Percentiles rank a stretch among this genome's conserved stretches.
phyloP scores from a whole-genome alignment of 2,888 invertebrate genomes.

The Chelonus formosanus region DNA sequence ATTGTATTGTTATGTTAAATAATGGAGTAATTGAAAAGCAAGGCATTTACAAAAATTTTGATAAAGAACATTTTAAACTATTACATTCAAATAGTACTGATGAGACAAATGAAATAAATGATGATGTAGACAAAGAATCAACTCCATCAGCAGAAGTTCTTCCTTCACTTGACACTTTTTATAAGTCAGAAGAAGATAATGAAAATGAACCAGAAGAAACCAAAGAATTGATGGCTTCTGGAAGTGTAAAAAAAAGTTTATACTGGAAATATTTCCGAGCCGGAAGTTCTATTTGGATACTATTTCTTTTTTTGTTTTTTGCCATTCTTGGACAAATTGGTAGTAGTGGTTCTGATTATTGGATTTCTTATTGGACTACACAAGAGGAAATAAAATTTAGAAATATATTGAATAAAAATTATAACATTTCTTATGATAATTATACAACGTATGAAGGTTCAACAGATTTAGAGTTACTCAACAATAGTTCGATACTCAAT shows the following conservation, averaged over 20 bases:
- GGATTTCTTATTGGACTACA: conserved; percentile 78
- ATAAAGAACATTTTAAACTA: conserved; percentile 67
- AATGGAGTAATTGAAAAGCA: conserved; percentile 73
- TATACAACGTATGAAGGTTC: conserved; percentile 6
- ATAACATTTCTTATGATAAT: conserved; percentile 10
- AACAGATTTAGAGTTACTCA: neutral
- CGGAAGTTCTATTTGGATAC: conserved; percentile 71
- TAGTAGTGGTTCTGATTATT: conserved; percentile 79
- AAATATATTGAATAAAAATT: neutral
- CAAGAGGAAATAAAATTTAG: conserved; percentile 58
- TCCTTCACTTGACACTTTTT: neutral
- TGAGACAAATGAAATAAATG: conserved; percentile 38
- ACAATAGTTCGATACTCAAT: neutral
- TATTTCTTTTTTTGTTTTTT: conserved; percentile 68
- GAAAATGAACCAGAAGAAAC: conserved; percentile 70
- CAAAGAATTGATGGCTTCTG: conserved; percentile 74
- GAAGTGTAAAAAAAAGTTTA: conserved; percentile 71
- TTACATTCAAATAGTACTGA: conserved; percentile 64
- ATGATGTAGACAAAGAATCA: too few relatives aligned
- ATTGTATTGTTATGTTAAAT: conserved; percentile 72
- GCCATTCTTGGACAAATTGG: conserved; percentile 75
- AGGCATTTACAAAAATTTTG: conserved; percentile 70
- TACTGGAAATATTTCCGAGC: conserved; percentile 77
- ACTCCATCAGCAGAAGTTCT: too few relatives aligned
- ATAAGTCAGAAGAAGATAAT: conserved; percentile 52